Base-by-base conservation (phyloP, 2,113 vertebrate species). In the Melospiza melodia region DNA sequence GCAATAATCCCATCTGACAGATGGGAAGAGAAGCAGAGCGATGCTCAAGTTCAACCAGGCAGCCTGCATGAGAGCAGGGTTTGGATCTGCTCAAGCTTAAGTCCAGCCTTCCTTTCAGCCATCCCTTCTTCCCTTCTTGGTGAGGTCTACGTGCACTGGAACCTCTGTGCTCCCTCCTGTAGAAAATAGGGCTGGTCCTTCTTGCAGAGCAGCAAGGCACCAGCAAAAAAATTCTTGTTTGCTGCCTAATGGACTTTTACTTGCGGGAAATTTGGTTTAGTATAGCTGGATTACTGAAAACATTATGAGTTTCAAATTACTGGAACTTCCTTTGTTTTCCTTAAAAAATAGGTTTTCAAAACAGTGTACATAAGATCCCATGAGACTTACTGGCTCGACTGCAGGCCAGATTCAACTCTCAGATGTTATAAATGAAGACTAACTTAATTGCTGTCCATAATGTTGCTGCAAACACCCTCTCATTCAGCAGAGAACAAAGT, bases 261-360 rank as follows among this genome's bases (percentile, higher is more conserved):
- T 41, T 30, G 25, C 5, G 7, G 5, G 3, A 3, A 4, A 37
- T 46, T 37, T 72, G 52, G 1, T 33, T 88, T 76, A 19, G 12
- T 15, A 28, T 48, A 75, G 39, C 16, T 90, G 35, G 17, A 44
- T 83, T 79, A 44, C 55, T 54, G n/a, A 12, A 80, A 73, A 69
- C 25, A 25, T 31, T 30, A 48, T 12, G 28, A 71, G 61, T 48
- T 67, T 67, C 39, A 72, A 35, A 74, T 66, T 85, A 78, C 52
- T 33, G 66, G 39, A 87, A 44, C 33, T 51, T 71, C 66, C 74
- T 63, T 82, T 87, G 81, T 91, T 93, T 84, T 87, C 44, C 82
- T 84, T 75, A 63, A 84, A 66, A 87, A 87, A 43, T 4, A 55
- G 8, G 9, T 62, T 81, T 74, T 71, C 10, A 54, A 81, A 95